phyloP scores from a whole-genome alignment of 2,888 invertebrate species.

The Trichopoda pennipes region DNA sequence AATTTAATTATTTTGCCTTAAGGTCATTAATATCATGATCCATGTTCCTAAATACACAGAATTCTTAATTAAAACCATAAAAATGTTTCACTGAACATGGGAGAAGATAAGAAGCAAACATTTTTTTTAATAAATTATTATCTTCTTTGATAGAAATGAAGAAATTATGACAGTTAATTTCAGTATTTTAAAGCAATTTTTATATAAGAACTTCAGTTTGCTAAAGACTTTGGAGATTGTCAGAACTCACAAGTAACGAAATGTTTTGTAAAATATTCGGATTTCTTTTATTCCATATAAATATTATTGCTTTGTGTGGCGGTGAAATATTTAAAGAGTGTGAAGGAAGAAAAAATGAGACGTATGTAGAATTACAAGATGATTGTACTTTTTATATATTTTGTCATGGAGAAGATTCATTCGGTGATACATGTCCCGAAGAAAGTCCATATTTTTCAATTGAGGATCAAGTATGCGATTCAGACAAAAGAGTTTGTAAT shows the following conservation, averaged over 20 bases:
- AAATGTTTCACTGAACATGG: neutral
- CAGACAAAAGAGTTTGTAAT: conserved; percentile 64
- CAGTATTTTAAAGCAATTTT: conserved; percentile 31
- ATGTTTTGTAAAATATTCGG: conserved; percentile 9
- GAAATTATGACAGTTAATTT: neutral
- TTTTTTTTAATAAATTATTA: conserved; percentile 36
- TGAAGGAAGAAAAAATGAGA: conserved; percentile 70
- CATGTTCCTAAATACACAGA: neutral
- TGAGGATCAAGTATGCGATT: conserved; percentile 59
- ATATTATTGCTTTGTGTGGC: neutral
- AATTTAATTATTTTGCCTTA: neutral
- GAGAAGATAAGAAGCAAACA: conserved; percentile 17
- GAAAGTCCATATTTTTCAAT: conserved; percentile 60
- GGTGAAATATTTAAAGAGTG: conserved; percentile 74
- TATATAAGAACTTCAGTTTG: conserved; percentile 25
- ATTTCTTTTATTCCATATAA: neutral
- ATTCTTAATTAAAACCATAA: too few species aligned
- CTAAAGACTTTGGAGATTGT: conserved; percentile 14
- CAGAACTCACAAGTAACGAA: neutral
- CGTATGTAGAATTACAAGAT: conserved; percentile 70
- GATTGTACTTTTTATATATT: conserved; percentile 75
- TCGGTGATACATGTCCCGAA: conserved; percentile 68
- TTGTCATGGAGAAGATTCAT: conserved; percentile 74
- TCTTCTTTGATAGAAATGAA: conserved; percentile 15
- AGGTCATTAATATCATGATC: conserved; percentile 24